These are phyloP conservation scores for Saturnia japonica DNA, from an alignment of 2,888 invertebrate genomes.

Conservation along the genomic window DNA sequence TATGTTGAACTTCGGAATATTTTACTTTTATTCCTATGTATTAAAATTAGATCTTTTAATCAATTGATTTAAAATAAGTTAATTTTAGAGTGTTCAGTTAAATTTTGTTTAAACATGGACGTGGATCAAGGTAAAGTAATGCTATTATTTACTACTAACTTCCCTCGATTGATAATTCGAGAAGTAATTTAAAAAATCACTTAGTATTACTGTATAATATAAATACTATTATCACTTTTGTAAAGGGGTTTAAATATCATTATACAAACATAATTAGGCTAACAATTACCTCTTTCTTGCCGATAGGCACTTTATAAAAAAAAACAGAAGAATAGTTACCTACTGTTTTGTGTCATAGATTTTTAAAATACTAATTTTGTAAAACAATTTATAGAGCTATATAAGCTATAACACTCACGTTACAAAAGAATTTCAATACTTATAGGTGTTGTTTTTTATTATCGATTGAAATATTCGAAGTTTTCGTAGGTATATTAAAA, in stretches of 20 bases:
- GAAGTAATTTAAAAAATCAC: conserved; percentile 12
- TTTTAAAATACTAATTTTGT: not conserved
- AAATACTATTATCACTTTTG: not conserved
- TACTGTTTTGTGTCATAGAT: not conserved
- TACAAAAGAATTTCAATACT: not conserved
- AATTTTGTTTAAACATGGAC: conserved; percentile 52
- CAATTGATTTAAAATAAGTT: not conserved
- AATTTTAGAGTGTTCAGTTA: conserved; percentile 12
- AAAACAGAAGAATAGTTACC: not conserved
- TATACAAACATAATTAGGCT: not conserved
- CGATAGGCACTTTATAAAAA: not conserved
- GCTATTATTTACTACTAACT: conserved; percentile 40
- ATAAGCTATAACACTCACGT: no score
- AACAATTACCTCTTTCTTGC: not conserved
- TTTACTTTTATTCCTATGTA: conserved; percentile 21
- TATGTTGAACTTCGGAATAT: conserved; percentile 15
- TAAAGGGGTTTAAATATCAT: not conserved
- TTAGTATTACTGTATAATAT: not conserved
- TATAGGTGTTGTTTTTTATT: not conserved
- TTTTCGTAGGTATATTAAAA: no score
- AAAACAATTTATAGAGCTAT: not conserved
- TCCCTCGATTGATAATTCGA: conserved; percentile 29
- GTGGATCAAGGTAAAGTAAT: conserved; percentile 63
- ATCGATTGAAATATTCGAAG: not conserved
- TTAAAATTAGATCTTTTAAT: conserved; percentile 22